phyloP scores from a whole-genome alignment of 2,113 vertebrate genomes.

The Plecturocebus donacophilus region DNA sequence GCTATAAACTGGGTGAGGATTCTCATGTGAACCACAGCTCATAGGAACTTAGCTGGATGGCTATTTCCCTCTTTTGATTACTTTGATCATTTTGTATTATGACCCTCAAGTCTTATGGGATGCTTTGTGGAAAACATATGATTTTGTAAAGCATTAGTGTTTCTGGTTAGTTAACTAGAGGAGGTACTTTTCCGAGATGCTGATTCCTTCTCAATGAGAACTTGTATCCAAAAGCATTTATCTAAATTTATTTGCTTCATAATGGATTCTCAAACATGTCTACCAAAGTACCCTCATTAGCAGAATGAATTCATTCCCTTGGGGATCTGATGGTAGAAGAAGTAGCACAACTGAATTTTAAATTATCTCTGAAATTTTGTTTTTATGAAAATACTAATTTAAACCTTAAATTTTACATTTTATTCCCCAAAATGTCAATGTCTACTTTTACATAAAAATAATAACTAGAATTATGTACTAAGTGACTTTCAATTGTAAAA shows the following conservation, averaged over 20 bases:
- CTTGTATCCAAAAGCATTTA: background rate
- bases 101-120: background rate
- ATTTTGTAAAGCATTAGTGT: background rate
- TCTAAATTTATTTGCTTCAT: background rate
- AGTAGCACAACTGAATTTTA: background rate
- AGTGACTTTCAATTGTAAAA: background rate
- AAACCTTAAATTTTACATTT: conserved; percentile 15
- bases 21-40: background rate
- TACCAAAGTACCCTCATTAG: background rate
- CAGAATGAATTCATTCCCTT: background rate
- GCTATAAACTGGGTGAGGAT: background rate
- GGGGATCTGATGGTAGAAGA: background rate
- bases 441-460: conserved; percentile 15
- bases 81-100: background rate
- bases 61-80: background rate
- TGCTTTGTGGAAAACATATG: background rate
- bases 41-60: background rate
- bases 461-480: background rate
- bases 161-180: background rate
- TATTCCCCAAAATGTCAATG: background rate
- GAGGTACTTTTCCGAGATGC: background rate
- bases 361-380: background rate
- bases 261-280: background rate
- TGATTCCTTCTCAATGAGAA: background rate
- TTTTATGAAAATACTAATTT: background rate